Evolutionary conservation across 2,113 vertebrate genomes (phyloP).

Genomic region (Ailuropoda melanoleuca): DNA sequence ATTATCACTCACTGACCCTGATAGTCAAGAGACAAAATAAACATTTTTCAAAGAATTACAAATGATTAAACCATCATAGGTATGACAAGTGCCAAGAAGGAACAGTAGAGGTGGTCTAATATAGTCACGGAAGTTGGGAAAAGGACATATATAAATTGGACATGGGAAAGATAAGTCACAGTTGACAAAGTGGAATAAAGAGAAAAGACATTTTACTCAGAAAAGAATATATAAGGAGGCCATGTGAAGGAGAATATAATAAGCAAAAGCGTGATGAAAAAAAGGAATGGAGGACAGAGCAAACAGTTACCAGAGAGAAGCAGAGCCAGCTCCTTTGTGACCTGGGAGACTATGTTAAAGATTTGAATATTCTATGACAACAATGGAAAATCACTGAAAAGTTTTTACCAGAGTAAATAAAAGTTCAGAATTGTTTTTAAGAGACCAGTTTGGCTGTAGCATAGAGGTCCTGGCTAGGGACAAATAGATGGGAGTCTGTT

Average conservation of each 20-base stretch:
- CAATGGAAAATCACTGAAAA: background rate
- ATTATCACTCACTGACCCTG: background rate
- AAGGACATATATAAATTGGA: background rate
- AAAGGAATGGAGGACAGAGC: background rate
- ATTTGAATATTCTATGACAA: background rate
- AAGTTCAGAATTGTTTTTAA: conserved; percentile 6
- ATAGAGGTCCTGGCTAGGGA: background rate
- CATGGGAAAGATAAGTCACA: background rate
- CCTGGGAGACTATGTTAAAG: background rate
- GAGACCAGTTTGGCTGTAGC: background rate
- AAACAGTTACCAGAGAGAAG: background rate
- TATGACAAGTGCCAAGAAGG: background rate
- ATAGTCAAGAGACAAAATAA: background rate
- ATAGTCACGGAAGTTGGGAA: background rate
- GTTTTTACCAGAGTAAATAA: background rate
- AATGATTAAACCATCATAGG: background rate
- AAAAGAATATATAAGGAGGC: background rate
- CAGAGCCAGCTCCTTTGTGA: background rate
- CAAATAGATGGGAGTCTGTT: background rate
- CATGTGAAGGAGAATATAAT: background rate
- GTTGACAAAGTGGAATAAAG: background rate
- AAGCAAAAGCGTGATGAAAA: background rate
- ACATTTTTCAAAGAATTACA: background rate
- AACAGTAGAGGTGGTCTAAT: background rate
- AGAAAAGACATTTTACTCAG: background rate